A percentile compares a stretch with the other conserved stretches of the same genome.
These are phyloP conservation scores for Tetranychus cinnabarinus DNA, from an alignment of 1,140 invertebrate species.

Conservation along the genomic window DNA sequence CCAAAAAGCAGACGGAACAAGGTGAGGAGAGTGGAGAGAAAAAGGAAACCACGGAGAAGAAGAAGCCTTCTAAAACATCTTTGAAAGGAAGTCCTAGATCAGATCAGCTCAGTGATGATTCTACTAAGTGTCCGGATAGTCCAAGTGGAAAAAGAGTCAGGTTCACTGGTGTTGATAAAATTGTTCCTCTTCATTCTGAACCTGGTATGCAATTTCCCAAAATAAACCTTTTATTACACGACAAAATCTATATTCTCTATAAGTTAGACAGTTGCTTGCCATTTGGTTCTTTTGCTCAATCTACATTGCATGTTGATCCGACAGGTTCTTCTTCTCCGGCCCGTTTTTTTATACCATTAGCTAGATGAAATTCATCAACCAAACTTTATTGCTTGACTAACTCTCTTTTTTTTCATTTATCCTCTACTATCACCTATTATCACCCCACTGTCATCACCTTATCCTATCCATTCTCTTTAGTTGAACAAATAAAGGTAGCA, in stretches of 20 bases:
- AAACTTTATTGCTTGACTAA: neutral
- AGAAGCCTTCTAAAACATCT: neutral
- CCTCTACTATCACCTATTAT: neutral
- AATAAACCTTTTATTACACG: too few species aligned
- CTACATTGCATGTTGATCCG: too few species aligned
- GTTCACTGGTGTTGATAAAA: too few species aligned
- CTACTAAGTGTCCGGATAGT: neutral
- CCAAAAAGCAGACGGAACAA: too few species aligned
- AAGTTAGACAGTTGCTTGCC: neutral
- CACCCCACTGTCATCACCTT: too few species aligned
- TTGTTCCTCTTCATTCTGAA: too few species aligned
- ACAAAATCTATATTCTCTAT: neutral
- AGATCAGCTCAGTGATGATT: neutral
- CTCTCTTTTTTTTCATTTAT: neutral
- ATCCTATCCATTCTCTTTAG: neutral
- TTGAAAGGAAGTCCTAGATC: neutral
- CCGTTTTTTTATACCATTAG: too few species aligned
- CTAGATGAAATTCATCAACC: neutral
- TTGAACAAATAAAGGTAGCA: conserved; percentile 55
- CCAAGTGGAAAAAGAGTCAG: too few species aligned
- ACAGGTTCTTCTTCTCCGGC: too few species aligned
- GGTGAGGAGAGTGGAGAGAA: conserved; percentile 9
- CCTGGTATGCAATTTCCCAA: too few species aligned
- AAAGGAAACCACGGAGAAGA: neutral
- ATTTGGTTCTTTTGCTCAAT: neutral